Evolutionary conservation across 2,888 invertebrate species (phyloP).

Genomic region (Odontocolon sp.): DNA sequence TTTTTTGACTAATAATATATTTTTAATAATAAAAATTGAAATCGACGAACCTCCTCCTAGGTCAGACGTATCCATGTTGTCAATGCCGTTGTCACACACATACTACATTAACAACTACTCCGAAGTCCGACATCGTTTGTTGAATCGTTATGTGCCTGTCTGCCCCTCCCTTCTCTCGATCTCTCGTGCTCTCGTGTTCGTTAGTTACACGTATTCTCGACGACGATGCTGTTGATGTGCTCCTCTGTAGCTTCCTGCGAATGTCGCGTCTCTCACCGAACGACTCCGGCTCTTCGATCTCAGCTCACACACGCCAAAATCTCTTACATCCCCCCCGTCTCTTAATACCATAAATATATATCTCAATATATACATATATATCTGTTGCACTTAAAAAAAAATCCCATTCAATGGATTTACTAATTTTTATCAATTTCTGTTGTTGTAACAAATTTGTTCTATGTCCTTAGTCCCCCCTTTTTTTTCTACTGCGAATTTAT

Average conservation of each 20-base stretch:
- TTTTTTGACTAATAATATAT: not conserved
- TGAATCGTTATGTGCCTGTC: slow-evolving; percentile 71
- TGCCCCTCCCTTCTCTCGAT: slow-evolving; percentile 74
- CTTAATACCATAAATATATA: not conserved
- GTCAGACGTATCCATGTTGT: slow-evolving; percentile 80
- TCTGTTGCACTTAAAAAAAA: not conserved
- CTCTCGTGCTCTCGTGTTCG: slow-evolving; percentile 51
- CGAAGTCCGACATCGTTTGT: slow-evolving; percentile 80
- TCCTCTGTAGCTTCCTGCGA: slow-evolving; percentile 46
- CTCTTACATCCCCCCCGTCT: not conserved
- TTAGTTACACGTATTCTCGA: slow-evolving; percentile 30
- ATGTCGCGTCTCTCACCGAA: slow-evolving; percentile 38
- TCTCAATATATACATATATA: not conserved
- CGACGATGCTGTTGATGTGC: slow-evolving; percentile 42
- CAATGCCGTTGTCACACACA: slow-evolving; percentile 81
- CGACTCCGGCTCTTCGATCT: slow-evolving; percentile 11
- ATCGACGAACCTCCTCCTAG: slow-evolving; percentile 80
- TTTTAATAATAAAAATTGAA: slow-evolving; percentile 50
- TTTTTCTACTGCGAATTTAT: no score
- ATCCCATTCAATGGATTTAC: not conserved
- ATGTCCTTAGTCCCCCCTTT: no score
- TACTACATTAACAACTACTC: slow-evolving; percentile 81
- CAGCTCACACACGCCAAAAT: slow-evolving; percentile 22
- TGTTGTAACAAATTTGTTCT: no score
- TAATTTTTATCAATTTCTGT: not conserved